Evolutionary conservation across 1,140 invertebrate genomes (phyloP), one percentile per base, ranked within the genome.

Genomic region (Onthophagus taurus): DNA sequence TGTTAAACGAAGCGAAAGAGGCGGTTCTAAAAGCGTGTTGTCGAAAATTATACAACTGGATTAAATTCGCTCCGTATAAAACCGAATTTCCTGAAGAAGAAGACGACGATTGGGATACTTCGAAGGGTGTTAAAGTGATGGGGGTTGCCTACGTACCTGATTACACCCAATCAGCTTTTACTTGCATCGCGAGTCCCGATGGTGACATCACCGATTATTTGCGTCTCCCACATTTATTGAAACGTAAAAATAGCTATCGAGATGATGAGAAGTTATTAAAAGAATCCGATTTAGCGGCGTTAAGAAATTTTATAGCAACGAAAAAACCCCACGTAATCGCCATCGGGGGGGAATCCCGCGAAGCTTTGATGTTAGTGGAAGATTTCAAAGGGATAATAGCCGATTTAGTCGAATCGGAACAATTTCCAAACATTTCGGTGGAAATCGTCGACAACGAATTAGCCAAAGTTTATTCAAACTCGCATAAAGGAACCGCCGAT

Each of bases 271-370:
- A 84, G 54, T 51, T 70, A 2, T 72, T 78, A 42, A 89, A 89
- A 73, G 78, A 89, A 63, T 74, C 81, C 2, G 93, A 97, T 67
- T 59, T 97, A 34, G 64, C 78, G 7, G 83, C 81, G 16, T 60
- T 98, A 4, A 77, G 80, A 37, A 78, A 90, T 49, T 96, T 99
- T 51, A 89, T 99, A 19, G 64, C 76, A 0, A 78, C 75, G 1
- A 95, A 94, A 60, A 92, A 93, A 57, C 96, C 97, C 0, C 96
- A 99, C 65, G 82, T 94, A 4, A 80, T 99, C 35, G 84, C 80
- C 0, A 78, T 99, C 20, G 83, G 89, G 3, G 90, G 87, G 1
- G 92, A 97, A 65, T 91, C 91, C 0, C 74, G 90, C 14, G 86
- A 90, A 53, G 90, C 90, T 0, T 53, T 85, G 8, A 85, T 82